Evolutionary conservation across 1,140 invertebrate species (phyloP).

Genomic region (Diachasma alloeum): DNA sequence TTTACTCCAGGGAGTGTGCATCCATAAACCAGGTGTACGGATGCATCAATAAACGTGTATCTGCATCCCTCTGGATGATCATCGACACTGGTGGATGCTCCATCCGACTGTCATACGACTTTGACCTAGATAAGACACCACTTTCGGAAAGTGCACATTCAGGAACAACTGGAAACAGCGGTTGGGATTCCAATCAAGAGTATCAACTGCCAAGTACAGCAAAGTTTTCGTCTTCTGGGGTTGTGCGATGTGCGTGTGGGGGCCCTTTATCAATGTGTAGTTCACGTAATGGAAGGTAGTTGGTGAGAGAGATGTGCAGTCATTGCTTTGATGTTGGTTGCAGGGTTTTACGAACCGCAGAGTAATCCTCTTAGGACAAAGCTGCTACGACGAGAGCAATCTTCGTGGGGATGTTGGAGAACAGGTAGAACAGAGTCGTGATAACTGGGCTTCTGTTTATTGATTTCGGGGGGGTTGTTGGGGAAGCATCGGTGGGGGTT

Average conservation of each 20-base stretch:
- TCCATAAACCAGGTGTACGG: neutral
- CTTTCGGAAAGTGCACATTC: neutral
- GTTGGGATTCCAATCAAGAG: neutral
- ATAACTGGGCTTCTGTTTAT: too few relatives aligned
- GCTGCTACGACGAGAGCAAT: constrained; percentile 7
- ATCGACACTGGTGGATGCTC: neutral
- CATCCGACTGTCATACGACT: neutral
- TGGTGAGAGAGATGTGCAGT: neutral
- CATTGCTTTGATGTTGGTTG: constrained; percentile 42
- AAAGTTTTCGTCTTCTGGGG: neutral
- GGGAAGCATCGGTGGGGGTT: too few relatives aligned
- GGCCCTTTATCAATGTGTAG: neutral
- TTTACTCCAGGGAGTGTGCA: constrained; percentile 24
- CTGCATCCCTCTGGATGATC: neutral
- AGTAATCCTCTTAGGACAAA: constrained; percentile 52
- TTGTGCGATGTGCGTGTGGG: neutral
- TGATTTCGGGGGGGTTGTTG: too few relatives aligned
- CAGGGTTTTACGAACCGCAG: constrained; percentile 46
- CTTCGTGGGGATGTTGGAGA: too few relatives aligned
- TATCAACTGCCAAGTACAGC: neutral
- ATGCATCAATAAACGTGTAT: neutral
- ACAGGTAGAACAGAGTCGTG: too few relatives aligned
- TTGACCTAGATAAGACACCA: neutral
- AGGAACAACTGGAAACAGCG: neutral
- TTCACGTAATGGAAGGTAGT: neutral